Evolutionary conservation across 2,797 vertebrate genomes (phyloP).

Genomic region (Helostoma temminkii): DNA sequence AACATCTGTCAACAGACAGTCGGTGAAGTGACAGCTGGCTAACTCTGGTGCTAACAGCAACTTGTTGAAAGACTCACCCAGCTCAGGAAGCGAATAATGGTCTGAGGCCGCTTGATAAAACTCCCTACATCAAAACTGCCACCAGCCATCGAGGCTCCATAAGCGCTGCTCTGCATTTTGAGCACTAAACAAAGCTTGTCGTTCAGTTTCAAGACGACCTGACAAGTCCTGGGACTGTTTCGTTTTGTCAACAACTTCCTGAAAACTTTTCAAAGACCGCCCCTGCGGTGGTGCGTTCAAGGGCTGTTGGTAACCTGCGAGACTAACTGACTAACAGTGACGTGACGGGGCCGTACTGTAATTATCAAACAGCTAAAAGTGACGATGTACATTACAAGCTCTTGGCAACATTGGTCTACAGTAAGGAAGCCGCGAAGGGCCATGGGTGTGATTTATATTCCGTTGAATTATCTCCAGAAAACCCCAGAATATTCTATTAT

Average conservation of each 20-base stretch:
- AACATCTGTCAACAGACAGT: slow-evolving; percentile 61
- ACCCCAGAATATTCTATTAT: no score
- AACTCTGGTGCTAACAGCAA: slow-evolving; percentile 40
- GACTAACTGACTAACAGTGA: no score
- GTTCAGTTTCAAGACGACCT: not conserved
- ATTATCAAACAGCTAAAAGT: no score
- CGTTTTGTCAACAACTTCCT: slow-evolving; percentile 58
- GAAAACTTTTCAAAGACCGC: slow-evolving; percentile 62
- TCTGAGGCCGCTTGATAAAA: slow-evolving; percentile 81
- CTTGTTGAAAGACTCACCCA: slow-evolving; percentile 81
- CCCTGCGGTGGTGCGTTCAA: slow-evolving; percentile 51
- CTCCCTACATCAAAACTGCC: slow-evolving; percentile 76
- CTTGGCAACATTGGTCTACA: no score
- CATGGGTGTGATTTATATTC: no score
- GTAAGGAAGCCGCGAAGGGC: no score
- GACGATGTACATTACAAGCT: no score
- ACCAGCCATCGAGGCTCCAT: slow-evolving; percentile 83
- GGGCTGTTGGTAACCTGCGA: not conserved
- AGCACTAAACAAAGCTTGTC: not conserved
- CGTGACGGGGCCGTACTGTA: no score
- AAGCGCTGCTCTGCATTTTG: slow-evolving; percentile 81
- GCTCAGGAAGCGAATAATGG: slow-evolving; percentile 77
- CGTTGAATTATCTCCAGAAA: no score
- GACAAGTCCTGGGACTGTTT: slow-evolving; percentile 23
- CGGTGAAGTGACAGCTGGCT: slow-evolving; percentile 54